Evolutionary conservation across 2,113 vertebrate species (phyloP).

Genomic region (Tragelaphus strepsiceros): DNA sequence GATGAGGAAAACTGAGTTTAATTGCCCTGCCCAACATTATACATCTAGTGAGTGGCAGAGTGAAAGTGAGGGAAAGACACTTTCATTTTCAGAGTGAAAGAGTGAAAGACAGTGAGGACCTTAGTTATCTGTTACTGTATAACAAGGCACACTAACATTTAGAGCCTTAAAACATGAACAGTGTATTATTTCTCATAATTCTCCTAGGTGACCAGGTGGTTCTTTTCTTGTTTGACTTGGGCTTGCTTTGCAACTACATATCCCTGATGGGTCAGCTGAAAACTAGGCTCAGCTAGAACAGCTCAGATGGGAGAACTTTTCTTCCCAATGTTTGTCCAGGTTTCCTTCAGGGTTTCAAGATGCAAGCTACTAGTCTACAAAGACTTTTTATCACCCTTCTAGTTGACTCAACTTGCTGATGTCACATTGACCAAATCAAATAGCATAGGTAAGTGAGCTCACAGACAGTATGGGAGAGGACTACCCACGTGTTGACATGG

Average conservation of each 20-base stretch:
- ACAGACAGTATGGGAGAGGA: neutral
- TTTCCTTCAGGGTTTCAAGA: neutral
- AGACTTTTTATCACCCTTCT: neutral
- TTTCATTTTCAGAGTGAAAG: neutral
- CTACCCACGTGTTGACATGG: neutral
- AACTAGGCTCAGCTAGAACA: neutral
- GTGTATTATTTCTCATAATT: neutral
- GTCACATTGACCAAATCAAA: neutral
- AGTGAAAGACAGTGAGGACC: neutral
- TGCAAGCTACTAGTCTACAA: neutral
- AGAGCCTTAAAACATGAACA: neutral
- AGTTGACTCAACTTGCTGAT: neutral
- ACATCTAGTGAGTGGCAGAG: neutral
- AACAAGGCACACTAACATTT: neutral
- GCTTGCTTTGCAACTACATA: neutral
- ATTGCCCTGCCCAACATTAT: neutral
- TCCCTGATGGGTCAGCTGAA: neutral
- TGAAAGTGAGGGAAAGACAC: neutral
- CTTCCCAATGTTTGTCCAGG: neutral
- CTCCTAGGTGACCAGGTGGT: neutral
- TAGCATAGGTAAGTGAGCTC: neutral
- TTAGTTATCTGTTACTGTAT: neutral
- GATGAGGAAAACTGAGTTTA: neutral
- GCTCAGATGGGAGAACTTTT: accelerated
- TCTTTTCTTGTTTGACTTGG: neutral